Conservation (phyloP, 1,140 invertebrate species). For the Eueides isabella region DNA sequence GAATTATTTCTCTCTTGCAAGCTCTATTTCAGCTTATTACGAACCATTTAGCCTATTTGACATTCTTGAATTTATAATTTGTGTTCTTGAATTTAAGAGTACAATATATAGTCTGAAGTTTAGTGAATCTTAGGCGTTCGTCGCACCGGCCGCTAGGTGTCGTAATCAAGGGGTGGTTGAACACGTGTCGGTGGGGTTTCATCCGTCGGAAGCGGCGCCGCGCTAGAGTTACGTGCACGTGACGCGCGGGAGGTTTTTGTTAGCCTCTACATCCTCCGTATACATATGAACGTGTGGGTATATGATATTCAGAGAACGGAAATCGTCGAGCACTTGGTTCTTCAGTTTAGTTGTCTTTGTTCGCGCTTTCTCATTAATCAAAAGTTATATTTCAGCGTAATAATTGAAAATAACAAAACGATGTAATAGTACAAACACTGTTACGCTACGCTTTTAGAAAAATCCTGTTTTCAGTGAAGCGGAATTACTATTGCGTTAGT, state of each 20-base stretch:
- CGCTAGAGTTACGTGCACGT: conserved; percentile 66
- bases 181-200: conserved; percentile 63
- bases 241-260: conserved; percentile 60
- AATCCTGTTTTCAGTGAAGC: too few relatives aligned
- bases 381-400: neutral
- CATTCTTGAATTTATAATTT: neutral
- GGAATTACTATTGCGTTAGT: too few relatives aligned
- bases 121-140: neutral
- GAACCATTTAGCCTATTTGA: neutral
- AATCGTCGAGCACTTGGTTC: neutral
- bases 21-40: neutral
- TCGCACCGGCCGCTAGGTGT: conserved; percentile 21
- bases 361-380: neutral
- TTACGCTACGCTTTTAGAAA: too few relatives aligned
- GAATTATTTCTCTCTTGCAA: neutral
- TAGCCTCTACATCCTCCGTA: conserved; percentile 54
- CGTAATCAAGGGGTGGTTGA: conserved; percentile 43
- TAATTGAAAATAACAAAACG: too few relatives aligned
- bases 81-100: neutral
- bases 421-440: too few relatives aligned
- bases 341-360: neutral
- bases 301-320: neutral
- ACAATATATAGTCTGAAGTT: neutral
- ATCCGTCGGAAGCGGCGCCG: conserved; percentile 66
- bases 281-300: neutral